A percentile compares a stretch with the other conserved stretches of the same genome.
These are phyloP conservation scores for Euzetes globulus DNA, from an alignment of 2,888 invertebrate species.

Conservation along the genomic window DNA sequence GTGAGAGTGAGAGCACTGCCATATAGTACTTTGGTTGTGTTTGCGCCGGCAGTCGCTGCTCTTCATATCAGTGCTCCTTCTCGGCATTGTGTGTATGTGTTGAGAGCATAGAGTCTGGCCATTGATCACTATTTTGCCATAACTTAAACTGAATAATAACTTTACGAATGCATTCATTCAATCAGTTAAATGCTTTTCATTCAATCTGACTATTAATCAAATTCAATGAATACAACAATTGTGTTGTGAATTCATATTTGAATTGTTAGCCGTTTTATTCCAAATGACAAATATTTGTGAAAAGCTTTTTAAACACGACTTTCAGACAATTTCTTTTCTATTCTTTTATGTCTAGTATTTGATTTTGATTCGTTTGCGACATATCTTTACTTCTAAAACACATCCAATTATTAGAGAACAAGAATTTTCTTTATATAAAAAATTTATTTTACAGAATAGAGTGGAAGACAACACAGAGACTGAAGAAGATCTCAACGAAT, in stretches of 20 bases:
- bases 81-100: neutral
- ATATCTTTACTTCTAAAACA: too few species aligned
- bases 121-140: neutral
- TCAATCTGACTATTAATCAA: neutral
- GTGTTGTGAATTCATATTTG: neutral
- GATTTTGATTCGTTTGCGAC: too few species aligned
- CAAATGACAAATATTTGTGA: too few species aligned
- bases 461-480: too few species aligned
- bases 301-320: too few species aligned
- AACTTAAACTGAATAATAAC: neutral
- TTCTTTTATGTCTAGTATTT: too few species aligned
- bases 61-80: neutral
- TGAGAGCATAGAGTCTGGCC: neutral
- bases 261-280: neutral
- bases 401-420: too few species aligned
- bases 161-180: neutral
- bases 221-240: neutral
- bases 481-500: too few species aligned
- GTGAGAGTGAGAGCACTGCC: neutral
- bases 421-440: too few species aligned
- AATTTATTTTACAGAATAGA: too few species aligned
- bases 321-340: too few species aligned
- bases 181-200: neutral
- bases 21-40: neutral
- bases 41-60: neutral